Evolutionary conservation across 2,113 vertebrate species (phyloP).

Genomic region (Suncus etruscus): DNA sequence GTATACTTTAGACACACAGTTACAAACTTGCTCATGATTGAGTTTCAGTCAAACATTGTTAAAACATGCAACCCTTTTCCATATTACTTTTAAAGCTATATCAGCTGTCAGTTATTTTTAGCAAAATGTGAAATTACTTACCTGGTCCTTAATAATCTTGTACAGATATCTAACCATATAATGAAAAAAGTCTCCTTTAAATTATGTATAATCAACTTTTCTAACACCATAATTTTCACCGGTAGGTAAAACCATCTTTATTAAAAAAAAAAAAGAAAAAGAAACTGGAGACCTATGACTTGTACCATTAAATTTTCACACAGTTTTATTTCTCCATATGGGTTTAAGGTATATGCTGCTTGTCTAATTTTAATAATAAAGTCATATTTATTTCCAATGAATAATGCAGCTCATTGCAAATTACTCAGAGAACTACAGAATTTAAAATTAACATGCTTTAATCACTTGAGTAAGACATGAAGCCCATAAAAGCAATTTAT

Average conservation of each 20-base stretch:
- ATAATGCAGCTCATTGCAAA: conserved; percentile 16
- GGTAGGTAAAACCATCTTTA: background rate
- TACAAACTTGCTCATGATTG: too few relatives aligned
- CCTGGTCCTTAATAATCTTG: background rate
- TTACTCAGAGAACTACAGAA: conserved; percentile 36
- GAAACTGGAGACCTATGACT: background rate
- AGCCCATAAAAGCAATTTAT: conserved; percentile 60
- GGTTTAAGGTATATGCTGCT: background rate
- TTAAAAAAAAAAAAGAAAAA: background rate
- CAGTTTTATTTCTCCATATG: background rate
- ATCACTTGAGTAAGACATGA: conserved; percentile 65
- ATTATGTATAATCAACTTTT: background rate
- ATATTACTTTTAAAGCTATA: too few relatives aligned
- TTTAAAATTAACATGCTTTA: conserved; percentile 65
- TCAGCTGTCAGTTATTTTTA: background rate
- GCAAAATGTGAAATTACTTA: background rate
- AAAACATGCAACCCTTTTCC: too few relatives aligned
- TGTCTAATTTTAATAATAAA: conserved; percentile 47
- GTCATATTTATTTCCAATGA: conserved; percentile 49
- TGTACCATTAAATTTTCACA: background rate
- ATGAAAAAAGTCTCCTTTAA: background rate
- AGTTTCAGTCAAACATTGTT: too few relatives aligned
- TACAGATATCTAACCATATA: background rate
- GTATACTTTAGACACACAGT: too few relatives aligned
- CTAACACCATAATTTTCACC: background rate